These are phyloP conservation scores for Pterostichus niger DNA, from an alignment of 2,888 invertebrate genomes.

Conservation along the genomic window DNA sequence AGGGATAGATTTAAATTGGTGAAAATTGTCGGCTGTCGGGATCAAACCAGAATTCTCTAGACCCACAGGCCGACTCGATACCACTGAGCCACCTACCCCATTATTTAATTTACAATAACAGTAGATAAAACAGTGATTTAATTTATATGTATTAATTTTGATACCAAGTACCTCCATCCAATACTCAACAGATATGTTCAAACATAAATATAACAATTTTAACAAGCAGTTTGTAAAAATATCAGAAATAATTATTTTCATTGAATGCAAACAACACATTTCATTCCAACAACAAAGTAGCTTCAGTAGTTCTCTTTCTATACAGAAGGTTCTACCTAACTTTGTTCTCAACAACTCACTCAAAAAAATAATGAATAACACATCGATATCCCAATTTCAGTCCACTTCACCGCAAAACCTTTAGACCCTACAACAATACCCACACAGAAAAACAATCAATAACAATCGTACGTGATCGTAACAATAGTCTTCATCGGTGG, in stretches of 20 bases:
- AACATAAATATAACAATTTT: too few species aligned
- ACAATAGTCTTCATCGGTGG: constrained; percentile 56
- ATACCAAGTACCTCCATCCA: too few species aligned
- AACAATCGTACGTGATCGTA: constrained; percentile 56
- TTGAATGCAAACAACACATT: constrained; percentile 33
- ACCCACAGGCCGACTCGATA: too few species aligned
- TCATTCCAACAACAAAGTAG: background rate
- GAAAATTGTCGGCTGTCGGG: too few species aligned
- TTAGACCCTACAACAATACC: constrained; percentile 26
- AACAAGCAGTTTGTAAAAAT: background rate
- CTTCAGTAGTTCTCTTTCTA: background rate
- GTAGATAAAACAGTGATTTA: too few species aligned
- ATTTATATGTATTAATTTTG: too few species aligned
- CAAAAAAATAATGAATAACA: constrained; percentile 36
- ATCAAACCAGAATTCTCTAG: too few species aligned
- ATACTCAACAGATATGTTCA: too few species aligned
- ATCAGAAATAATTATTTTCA: background rate
- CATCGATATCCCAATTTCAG: constrained; percentile 45
- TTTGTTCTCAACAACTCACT: constrained; percentile 1
- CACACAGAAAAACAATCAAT: constrained; percentile 45
- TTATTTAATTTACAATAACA: too few species aligned
- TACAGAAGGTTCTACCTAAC: constrained; percentile 1
- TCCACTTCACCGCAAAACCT: constrained; percentile 19
- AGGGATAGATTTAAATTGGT: too few species aligned
- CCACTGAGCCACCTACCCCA: too few species aligned